A percentile compares a stretch with the other conserved stretches of the same genome.
phyloP scores from a whole-genome alignment of 1,140 invertebrate species.

The Ceratitis capitata region DNA sequence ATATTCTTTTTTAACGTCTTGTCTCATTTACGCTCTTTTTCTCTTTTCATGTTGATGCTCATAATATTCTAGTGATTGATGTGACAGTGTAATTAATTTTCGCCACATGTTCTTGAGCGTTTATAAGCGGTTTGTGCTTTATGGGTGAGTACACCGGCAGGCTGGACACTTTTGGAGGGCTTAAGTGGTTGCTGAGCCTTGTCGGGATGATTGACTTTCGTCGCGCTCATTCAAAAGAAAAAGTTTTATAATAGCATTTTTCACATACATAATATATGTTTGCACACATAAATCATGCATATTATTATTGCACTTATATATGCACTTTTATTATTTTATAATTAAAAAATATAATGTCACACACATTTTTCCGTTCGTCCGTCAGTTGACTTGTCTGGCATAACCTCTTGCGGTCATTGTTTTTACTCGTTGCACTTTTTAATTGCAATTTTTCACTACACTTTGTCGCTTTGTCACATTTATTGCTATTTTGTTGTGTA shows the following conservation, averaged over 20 bases:
- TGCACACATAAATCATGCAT: not conserved
- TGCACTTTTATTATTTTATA: conserved; percentile 24
- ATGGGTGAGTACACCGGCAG: not conserved
- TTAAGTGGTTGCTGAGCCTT: conserved; percentile 33
- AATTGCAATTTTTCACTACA: conserved; percentile 19
- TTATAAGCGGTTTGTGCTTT: not conserved
- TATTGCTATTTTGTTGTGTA: conserved; percentile 1
- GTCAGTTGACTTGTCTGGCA: not conserved
- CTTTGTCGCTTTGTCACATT: conserved; percentile 35
- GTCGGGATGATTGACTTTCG: conserved; percentile 28
- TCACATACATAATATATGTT: not conserved
- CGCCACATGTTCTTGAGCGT: conserved; percentile 6
- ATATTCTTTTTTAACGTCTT: not conserved
- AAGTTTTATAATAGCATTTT: not conserved
- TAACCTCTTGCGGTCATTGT: not conserved
- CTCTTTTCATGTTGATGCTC: not conserved
- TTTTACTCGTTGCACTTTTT: conserved; percentile 21
- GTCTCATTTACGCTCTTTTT: not conserved
- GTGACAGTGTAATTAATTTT: conserved; percentile 40
- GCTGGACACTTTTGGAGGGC: not conserved
- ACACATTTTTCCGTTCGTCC: not conserved
- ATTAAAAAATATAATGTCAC: not conserved
- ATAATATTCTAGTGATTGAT: conserved; percentile 29
- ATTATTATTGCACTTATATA: not conserved
- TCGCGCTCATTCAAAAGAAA: not conserved